Base-by-base conservation (phyloP, 1,140 invertebrate species). In the Gerris buenoi region DNA sequence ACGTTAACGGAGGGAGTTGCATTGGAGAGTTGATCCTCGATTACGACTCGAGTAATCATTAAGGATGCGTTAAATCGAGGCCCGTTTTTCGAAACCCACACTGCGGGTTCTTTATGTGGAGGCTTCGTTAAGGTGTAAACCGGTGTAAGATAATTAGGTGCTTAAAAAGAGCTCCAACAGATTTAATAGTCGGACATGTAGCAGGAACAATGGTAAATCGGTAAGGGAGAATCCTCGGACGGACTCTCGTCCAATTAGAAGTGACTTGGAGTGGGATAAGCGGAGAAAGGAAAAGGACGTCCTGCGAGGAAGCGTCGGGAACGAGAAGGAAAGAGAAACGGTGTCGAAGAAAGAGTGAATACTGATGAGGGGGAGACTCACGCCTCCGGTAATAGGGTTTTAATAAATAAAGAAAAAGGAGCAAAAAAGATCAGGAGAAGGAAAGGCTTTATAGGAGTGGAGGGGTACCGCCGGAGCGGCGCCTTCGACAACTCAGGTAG, bases 351-450 rank as follows among this genome's bases (percentile, higher is more conserved):
- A 56, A 56, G 46, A 25, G 58, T 25, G 15, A 60, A n/a, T 25
- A 60, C 5, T n/a, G 23, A 60, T 60, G 28, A 29, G 26, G 26
- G 26, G 26, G 25, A 33, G 26, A n/a, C 22, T 66, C 65, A 66
- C 65, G 65, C 65, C 65, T 66, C 64, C 57, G 25, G 65, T 66
- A 66, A 66, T 66, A 46, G 57, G 29, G 23, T 59, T 66, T 66
- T 66, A 66, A 66, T 66, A 66, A 66, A 66, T 66, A 66, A 66
- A 60, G 5, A 18, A 27, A 60, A 59, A 46, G 28, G 58, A 57
- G 22, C 25, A 56, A 28, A 13, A 13, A 27, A 1, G 61, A 18
- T 10, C 25, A 57, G 22, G 13, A 56, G 64, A n/a, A n/a, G n/a
- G 18, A 46, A 46, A 46, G 18, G 33, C 61, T 25, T 63, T 27